These are phyloP conservation scores for Stegana nigrithorax DNA, from an alignment of 2,888 invertebrate species.

Conservation along the genomic window DNA sequence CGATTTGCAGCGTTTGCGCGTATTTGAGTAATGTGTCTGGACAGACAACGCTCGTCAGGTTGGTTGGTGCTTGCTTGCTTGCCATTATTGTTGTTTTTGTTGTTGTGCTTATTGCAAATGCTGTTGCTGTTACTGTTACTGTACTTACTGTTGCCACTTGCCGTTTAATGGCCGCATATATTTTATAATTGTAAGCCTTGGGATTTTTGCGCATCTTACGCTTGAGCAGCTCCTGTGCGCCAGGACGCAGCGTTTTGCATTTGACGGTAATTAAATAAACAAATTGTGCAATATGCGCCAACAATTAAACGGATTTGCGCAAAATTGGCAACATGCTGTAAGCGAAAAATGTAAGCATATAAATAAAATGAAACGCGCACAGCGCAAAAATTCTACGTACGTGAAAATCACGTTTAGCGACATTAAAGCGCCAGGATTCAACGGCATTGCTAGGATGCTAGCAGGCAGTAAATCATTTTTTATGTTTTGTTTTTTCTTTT, in stretches of 20 bases:
- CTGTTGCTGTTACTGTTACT: not conserved
- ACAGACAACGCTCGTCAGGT: not conserved
- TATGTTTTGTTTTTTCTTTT: not conserved
- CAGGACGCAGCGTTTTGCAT: not conserved
- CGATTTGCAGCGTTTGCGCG: slow-evolving; percentile 52
- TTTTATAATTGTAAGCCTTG: not conserved
- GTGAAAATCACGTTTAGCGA: slow-evolving; percentile 4
- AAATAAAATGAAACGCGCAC: not conserved
- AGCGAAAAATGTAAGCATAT: not conserved
- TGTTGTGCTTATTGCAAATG: not conserved
- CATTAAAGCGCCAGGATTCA: not conserved
- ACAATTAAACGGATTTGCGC: slow-evolving; percentile 6
- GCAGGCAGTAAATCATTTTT: not conserved
- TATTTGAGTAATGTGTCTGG: slow-evolving; percentile 41
- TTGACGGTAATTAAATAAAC: not conserved
- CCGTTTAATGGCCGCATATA: slow-evolving; percentile 2
- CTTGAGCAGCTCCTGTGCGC: too few relatives aligned
- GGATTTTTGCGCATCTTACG: too few relatives aligned
- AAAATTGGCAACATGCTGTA: not conserved
- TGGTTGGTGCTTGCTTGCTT: not conserved
- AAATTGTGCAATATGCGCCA: not conserved
- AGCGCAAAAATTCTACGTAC: not conserved
- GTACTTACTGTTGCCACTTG: not conserved
- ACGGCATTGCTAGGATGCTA: not conserved
- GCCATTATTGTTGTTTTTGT: not conserved